Conservation (phyloP, 1,140 invertebrate species). For the Druon quercuslanigerum region DNA sequence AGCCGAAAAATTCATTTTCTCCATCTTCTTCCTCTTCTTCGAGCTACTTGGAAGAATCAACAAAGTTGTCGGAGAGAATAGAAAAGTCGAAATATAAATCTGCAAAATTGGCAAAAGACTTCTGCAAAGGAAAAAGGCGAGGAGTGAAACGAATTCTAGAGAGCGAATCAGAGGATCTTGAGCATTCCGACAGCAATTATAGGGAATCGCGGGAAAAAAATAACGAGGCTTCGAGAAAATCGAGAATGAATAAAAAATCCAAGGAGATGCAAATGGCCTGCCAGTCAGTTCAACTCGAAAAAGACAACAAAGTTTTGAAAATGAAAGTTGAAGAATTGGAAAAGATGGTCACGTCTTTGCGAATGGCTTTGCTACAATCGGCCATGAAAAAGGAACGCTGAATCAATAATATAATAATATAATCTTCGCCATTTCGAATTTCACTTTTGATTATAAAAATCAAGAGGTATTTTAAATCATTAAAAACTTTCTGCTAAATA, state of each 20-base stretch:
- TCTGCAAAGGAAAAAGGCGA: conserved; percentile 32
- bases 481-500: too few relatives aligned
- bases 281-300: conserved; percentile 67
- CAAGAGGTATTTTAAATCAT: too few relatives aligned
- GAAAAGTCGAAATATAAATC: conserved; percentile 32
- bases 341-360: conserved; percentile 72
- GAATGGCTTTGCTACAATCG: conserved; percentile 69
- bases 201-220: conserved; percentile 83
- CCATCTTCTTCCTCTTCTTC: conserved; percentile 36
- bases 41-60: background rate
- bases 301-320: conserved; percentile 71
- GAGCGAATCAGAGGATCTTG: conserved; percentile 60
- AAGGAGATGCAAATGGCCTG: conserved; percentile 77
- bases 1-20: conserved; percentile 37
- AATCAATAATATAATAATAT: conserved; percentile 31
- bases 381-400: conserved; percentile 64
- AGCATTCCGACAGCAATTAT: conserved; percentile 71
- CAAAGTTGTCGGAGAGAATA: background rate
- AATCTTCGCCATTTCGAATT: background rate
- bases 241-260: conserved; percentile 82
- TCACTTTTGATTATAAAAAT: background rate
- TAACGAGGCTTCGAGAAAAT: conserved; percentile 85
- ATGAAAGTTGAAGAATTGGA: conserved; percentile 75
- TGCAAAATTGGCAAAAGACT: background rate
- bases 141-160: conserved; percentile 50